Conservation (phyloP, 1,140 invertebrate genomes). For the Xylocopa sonorina region DNA sequence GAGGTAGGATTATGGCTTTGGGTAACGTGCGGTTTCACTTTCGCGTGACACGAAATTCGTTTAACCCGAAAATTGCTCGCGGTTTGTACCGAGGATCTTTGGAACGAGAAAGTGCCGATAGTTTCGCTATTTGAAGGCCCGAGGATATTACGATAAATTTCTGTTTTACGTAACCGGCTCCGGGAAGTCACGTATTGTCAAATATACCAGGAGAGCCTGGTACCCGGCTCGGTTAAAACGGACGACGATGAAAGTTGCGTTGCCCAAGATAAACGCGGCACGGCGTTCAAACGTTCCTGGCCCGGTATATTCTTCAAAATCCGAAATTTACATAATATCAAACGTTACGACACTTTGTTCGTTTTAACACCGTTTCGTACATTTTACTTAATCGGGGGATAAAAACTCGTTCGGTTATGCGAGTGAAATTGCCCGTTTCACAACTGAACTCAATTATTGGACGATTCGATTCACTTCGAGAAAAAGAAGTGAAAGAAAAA, state of each 20-base stretch:
- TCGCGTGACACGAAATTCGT: slow-evolving; percentile 30
- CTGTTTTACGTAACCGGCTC: slow-evolving; percentile 35
- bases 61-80: slow-evolving; percentile 15
- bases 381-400: background rate
- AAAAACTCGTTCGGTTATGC: background rate
- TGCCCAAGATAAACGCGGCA: background rate
- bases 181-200: slow-evolving; percentile 40
- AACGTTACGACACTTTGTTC: background rate
- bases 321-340: background rate
- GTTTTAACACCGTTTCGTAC: too few species aligned
- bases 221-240: slow-evolving; percentile 1
- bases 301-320: background rate
- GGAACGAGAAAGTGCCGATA: slow-evolving; percentile 50
- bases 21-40: slow-evolving; percentile 57
- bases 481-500: background rate
- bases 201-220: slow-evolving; percentile 21
- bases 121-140: slow-evolving; percentile 52
- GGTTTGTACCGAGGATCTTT: slow-evolving; percentile 24
- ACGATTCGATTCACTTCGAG: background rate
- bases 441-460: background rate
- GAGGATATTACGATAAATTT: slow-evolving; percentile 40
- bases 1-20: slow-evolving; percentile 5
- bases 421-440: slow-evolving; percentile 25
- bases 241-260: background rate
- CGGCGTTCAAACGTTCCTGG: background rate